Evolutionary conservation across 2,888 invertebrate species (phyloP).

Genomic region (Caenorhabditis panamensis): DNA sequence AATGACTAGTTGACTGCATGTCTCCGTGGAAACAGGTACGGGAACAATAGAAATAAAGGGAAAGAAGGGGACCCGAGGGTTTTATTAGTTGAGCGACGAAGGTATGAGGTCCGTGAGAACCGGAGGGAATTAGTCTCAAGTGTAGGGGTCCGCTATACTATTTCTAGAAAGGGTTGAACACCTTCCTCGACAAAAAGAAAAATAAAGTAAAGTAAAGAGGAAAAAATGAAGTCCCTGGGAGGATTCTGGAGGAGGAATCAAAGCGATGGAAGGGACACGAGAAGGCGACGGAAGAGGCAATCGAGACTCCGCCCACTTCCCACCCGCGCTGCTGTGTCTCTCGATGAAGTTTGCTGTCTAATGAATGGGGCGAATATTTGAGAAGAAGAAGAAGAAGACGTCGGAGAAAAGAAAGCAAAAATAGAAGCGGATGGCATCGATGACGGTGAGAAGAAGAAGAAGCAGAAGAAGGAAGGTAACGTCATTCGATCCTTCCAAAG

Average conservation of each 20-base stretch:
- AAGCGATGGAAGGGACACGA: conserved; percentile 4
- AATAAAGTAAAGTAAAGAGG: neutral
- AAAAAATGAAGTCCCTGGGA: neutral
- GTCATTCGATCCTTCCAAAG: conserved; percentile 50
- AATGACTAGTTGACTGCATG: neutral
- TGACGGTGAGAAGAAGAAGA: conserved; percentile 20
- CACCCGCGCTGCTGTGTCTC: conserved; percentile 6
- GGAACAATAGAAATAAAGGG: conserved; percentile 13
- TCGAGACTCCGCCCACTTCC: conserved; percentile 27
- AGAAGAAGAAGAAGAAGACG: conserved; percentile 21
- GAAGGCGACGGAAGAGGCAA: conserved; percentile 5
- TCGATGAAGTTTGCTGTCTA: conserved; percentile 53
- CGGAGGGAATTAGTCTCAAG: conserved; percentile 38
- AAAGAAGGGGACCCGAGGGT: neutral
- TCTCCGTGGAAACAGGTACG: conserved; percentile 49
- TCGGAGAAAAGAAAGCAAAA: neutral
- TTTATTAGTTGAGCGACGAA: conserved; percentile 23
- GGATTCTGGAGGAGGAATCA: conserved; percentile 22
- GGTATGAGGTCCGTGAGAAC: conserved; percentile 33
- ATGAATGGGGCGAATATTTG: conserved; percentile 53
- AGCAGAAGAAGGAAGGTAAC: conserved; percentile 22
- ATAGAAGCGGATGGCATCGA: conserved; percentile 10
- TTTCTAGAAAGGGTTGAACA: neutral
- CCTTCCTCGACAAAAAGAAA: no score
- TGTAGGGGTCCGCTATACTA: conserved; percentile 11